These are phyloP conservation scores for Bombus soroeensis DNA, from an alignment of 1,140 invertebrate species.

Conservation along the genomic window DNA sequence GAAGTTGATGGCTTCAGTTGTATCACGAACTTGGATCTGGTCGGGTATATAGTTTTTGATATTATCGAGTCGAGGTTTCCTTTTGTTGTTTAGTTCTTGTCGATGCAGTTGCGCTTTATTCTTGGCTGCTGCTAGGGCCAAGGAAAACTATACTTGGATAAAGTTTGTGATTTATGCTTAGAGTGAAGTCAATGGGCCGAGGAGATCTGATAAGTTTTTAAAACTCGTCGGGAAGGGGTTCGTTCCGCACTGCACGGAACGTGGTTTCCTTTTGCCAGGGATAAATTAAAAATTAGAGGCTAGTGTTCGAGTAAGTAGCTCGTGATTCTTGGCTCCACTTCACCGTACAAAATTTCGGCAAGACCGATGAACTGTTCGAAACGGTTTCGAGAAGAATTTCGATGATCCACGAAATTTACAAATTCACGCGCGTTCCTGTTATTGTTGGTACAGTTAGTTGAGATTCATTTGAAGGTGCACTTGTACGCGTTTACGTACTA, in stretches of 20 bases:
- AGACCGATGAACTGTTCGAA: background rate
- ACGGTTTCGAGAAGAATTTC: background rate
- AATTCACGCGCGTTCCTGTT: background rate
- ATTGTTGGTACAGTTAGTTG: background rate
- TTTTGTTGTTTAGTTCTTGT: background rate
- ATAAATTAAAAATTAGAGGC: conserved; percentile 48
- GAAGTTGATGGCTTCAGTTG: background rate
- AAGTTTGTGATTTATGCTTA: conserved; percentile 30
- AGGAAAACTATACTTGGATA: background rate
- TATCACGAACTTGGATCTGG: background rate
- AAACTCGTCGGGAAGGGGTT: conserved; percentile 25
- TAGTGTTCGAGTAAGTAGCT: conserved; percentile 1
- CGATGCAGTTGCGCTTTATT: background rate
- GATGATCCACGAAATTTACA: background rate
- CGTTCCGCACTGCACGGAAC: background rate
- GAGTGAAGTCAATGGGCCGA: conserved; percentile 29
- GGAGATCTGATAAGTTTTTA: conserved; percentile 46
- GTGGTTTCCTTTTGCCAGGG: background rate
- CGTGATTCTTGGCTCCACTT: conserved; percentile 3
- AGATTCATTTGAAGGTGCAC: background rate
- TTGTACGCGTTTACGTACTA: no score
- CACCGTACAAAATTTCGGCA: background rate
- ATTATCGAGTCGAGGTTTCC: background rate
- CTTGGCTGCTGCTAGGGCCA: background rate
- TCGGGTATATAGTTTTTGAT: background rate